phyloP scores from a whole-genome alignment of 2,888 invertebrate genomes.

The Trachelus iudaicus region DNA sequence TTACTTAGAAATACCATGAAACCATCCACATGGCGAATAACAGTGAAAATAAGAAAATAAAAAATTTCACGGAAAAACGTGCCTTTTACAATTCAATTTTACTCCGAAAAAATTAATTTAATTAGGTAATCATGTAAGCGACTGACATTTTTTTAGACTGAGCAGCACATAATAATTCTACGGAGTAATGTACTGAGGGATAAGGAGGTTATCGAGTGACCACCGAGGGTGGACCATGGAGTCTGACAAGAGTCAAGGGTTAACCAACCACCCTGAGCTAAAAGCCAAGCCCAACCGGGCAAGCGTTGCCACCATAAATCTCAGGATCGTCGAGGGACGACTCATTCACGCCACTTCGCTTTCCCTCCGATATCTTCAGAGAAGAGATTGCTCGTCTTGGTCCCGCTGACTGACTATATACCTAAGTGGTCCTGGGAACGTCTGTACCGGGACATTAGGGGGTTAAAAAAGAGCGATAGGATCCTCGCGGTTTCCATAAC shows the following conservation, averaged over 20 bases:
- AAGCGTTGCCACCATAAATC: slow-evolving; percentile 60
- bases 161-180: neutral
- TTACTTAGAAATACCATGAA: neutral
- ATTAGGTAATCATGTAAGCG: neutral
- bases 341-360: slow-evolving; percentile 63
- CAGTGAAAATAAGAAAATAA: neutral
- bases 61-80: neutral
- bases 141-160: neutral
- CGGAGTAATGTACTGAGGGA: neutral
- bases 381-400: slow-evolving; percentile 2
- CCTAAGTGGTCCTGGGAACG: neutral
- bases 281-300: slow-evolving; percentile 38
- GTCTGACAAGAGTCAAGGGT: slow-evolving; percentile 58
- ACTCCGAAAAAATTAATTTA: neutral
- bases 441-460: neutral
- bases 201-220: neutral
- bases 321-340: slow-evolving; percentile 63
- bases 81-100: neutral
- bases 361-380: slow-evolving; percentile 52
- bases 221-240: slow-evolving; percentile 44
- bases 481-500: neutral
- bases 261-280: slow-evolving; percentile 45
- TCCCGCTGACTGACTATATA: neutral
- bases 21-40: neutral
- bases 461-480: neutral